These are phyloP conservation scores for Acanthoscelides obtectus DNA, from an alignment of 2,888 invertebrate genomes.

Conservation along the genomic window DNA sequence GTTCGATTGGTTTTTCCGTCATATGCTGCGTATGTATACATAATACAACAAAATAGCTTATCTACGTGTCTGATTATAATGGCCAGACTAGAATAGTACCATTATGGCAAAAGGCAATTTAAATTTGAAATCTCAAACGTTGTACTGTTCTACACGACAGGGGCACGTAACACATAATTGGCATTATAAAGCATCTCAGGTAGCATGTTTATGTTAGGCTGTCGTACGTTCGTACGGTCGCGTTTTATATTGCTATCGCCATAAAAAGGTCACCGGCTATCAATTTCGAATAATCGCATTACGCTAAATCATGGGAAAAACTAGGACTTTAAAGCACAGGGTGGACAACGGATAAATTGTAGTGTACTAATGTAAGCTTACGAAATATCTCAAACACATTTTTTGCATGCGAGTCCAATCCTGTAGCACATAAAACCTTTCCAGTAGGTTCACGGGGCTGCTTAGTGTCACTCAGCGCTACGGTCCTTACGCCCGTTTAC, in stretches of 20 bases:
- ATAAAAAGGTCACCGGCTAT: neutral
- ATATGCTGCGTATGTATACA: neutral
- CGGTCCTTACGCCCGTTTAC: too few species aligned
- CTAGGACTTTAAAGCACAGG: neutral
- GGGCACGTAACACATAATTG: slow-evolving; percentile 11
- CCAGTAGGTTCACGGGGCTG: too few species aligned
- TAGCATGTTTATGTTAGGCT: slow-evolving; percentile 17
- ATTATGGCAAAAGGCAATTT: neutral
- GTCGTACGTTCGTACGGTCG: neutral
- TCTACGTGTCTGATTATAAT: neutral
- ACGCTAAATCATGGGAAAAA: neutral
- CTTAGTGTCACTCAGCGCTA: too few species aligned
- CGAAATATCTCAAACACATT: too few species aligned
- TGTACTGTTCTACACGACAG: neutral
- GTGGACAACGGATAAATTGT: neutral
- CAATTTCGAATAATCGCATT: neutral
- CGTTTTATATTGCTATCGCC: neutral
- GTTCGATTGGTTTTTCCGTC: neutral
- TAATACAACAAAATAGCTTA: neutral
- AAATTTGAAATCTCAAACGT: neutral
- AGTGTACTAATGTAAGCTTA: too few species aligned
- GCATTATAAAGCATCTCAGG: slow-evolving; percentile 19
- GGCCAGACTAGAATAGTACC: neutral
- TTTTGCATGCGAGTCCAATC: too few species aligned
- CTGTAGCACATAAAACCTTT: too few species aligned